phyloP scores from a whole-genome alignment of 2,888 invertebrate species.

The Myathropa florea region DNA sequence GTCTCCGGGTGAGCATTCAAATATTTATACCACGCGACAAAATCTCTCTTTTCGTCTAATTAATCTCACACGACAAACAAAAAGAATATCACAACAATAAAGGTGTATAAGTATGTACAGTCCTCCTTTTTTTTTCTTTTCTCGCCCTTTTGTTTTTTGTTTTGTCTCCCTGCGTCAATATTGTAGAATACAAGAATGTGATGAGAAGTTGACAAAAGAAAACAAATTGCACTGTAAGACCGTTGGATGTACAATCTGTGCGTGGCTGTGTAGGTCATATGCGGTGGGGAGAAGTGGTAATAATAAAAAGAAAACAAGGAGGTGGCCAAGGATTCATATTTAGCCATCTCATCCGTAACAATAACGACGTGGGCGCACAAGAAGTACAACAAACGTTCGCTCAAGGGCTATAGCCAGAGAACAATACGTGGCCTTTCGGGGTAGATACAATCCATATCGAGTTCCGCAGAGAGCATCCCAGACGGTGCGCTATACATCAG shows the following conservation, averaged over 20 bases:
- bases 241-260: conserved; percentile 6
- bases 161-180: conserved; percentile 60
- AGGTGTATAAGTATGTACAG: conserved; percentile 30
- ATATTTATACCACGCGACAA: conserved; percentile 63
- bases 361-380: conserved; percentile 57
- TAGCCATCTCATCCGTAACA: background rate
- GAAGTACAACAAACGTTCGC: conserved; percentile 50
- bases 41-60: conserved; percentile 62
- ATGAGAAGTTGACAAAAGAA: conserved; percentile 50
- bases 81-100: background rate
- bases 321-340: conserved; percentile 27
- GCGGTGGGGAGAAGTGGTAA: conserved; percentile 4
- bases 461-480: background rate
- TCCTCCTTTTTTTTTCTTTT: conserved; percentile 16
- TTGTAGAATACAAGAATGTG: conserved; percentile 16
- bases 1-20: conserved; percentile 40
- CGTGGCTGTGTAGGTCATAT: conserved; percentile 37
- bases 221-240: conserved; percentile 52
- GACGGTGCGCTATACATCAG: background rate
- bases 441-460: conserved; percentile 12
- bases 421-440: conserved; percentile 5
- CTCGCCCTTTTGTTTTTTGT: conserved; percentile 11
- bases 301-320: conserved; percentile 20
- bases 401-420: conserved; percentile 21
- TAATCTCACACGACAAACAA: conserved; percentile 45